Conservation (phyloP, 2,888 invertebrate genomes). For the Folsomia manolachei region DNA sequence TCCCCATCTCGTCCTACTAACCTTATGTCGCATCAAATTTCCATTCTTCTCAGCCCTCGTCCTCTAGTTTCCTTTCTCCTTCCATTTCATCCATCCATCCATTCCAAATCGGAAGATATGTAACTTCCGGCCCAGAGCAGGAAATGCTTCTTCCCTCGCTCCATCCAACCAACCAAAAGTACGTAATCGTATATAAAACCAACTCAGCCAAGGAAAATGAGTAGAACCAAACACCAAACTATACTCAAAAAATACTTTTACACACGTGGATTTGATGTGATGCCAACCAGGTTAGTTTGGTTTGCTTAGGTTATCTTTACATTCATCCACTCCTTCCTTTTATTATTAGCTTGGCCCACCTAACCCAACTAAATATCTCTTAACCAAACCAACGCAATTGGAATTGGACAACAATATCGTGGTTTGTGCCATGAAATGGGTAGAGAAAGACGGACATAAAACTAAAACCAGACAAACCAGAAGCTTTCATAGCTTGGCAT, state of each 20-base stretch:
- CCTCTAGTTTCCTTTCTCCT: background rate
- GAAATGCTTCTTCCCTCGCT: constrained; percentile 1
- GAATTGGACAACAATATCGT: background rate
- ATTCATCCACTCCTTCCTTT: background rate
- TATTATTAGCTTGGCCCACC: too few relatives aligned
- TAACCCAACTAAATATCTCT: background rate
- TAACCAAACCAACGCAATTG: background rate
- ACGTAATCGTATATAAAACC: background rate
- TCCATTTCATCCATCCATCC: background rate
- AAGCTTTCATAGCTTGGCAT: too few relatives aligned
- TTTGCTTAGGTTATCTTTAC: background rate
- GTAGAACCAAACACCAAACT: too few relatives aligned
- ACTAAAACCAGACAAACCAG: background rate
- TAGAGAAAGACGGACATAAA: background rate
- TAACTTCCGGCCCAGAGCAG: constrained; percentile 3
- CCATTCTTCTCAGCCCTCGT: background rate
- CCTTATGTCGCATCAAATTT: constrained; percentile 3
- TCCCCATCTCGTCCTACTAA: background rate
- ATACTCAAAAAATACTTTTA: background rate
- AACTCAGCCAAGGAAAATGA: too few relatives aligned
- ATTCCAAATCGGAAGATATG: constrained; percentile 5
- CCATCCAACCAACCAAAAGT: too few relatives aligned
- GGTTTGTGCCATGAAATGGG: too few relatives aligned
- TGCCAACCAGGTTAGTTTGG: too few relatives aligned
- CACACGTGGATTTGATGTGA: too few relatives aligned